Percentiles rank a stretch among this genome's conserved stretches.
phyloP scores from a whole-genome alignment of 2,888 invertebrate genomes.

The Neocrepidodera transversa region DNA sequence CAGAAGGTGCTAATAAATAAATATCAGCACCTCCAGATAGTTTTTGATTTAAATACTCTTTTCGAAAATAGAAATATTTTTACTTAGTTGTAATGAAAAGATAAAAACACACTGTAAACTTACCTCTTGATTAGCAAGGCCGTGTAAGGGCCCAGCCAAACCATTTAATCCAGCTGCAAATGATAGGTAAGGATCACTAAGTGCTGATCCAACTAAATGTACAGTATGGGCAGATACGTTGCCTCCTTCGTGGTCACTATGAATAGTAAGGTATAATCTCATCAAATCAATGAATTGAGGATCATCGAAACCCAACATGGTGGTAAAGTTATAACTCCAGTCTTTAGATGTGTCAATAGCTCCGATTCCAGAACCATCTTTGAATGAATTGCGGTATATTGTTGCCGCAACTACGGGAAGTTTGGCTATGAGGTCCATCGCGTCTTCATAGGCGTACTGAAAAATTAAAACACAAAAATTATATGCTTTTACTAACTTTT shows the following conservation, averaged over 20 bases:
- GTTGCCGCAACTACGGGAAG: constrained; percentile 92
- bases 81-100: too few species aligned
- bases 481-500: too few species aligned
- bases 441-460: constrained; percentile 83
- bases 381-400: constrained; percentile 88
- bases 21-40: too few species aligned
- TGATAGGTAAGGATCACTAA: constrained; percentile 92
- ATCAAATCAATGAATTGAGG: constrained; percentile 87
- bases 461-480: constrained; percentile 12
- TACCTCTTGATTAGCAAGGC: constrained; percentile 92
- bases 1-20: too few species aligned
- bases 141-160: constrained; percentile 94
- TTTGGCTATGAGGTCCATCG: constrained; percentile 95
- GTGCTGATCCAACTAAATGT: constrained; percentile 91
- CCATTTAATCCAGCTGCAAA: constrained; percentile 94
- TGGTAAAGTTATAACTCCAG: constrained; percentile 91
- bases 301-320: constrained; percentile 90
- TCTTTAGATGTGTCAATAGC: constrained; percentile 89
- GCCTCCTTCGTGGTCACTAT: constrained; percentile 96
- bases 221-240: constrained; percentile 96
- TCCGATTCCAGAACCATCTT: constrained; percentile 85
- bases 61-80: too few species aligned
- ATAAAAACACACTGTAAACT: too few species aligned
- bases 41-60: too few species aligned
- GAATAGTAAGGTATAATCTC: constrained; percentile 92